phyloP scores from a whole-genome alignment of 2,113 vertebrate genomes.

The Dendrocopos noguchii region DNA sequence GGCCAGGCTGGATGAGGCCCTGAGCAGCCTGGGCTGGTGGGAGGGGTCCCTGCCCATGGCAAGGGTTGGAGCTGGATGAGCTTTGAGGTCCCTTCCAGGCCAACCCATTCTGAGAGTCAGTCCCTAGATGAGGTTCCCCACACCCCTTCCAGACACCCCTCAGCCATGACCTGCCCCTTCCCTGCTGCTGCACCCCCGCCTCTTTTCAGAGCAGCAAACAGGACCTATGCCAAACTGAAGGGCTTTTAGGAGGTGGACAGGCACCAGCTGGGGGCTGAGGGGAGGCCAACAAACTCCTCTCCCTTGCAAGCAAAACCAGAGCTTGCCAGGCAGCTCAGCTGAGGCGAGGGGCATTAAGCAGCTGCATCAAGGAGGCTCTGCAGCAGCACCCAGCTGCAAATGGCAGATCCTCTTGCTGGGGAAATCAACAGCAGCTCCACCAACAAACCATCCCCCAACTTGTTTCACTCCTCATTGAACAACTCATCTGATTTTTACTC shows the following conservation, averaged over 20 bases:
- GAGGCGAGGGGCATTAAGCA: constrained; percentile 56
- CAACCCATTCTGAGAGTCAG: neutral
- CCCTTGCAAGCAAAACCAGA: constrained; percentile 51
- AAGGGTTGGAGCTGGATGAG: too few relatives aligned
- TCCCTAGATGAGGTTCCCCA: rapidly evolving
- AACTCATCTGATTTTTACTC: constrained; percentile 15
- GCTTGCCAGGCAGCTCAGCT: constrained; percentile 43
- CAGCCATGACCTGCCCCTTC: neutral
- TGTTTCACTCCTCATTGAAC: constrained; percentile 36
- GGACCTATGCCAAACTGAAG: neutral
- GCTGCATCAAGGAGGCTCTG: constrained; percentile 33
- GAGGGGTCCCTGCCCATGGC: too few relatives aligned
- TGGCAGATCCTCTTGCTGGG: constrained; percentile 17
- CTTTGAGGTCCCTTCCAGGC: too few relatives aligned
- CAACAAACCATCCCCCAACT: constrained; percentile 7
- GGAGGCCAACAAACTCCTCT: constrained; percentile 36
- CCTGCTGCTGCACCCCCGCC: neutral
- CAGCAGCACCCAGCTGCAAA: neutral
- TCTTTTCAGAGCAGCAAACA: constrained; percentile 30
- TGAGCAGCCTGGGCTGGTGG: too few relatives aligned
- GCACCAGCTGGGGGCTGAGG: constrained; percentile 28
- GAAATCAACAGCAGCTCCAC: constrained; percentile 50
- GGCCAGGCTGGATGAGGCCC: too few relatives aligned
- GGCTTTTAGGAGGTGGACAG: constrained; percentile 47
- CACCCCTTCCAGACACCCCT: neutral